A percentile compares a stretch with the other conserved stretches of the same genome.
phyloP scores from a whole-genome alignment of 2,888 invertebrate genomes.

The Melanophora roralis region DNA sequence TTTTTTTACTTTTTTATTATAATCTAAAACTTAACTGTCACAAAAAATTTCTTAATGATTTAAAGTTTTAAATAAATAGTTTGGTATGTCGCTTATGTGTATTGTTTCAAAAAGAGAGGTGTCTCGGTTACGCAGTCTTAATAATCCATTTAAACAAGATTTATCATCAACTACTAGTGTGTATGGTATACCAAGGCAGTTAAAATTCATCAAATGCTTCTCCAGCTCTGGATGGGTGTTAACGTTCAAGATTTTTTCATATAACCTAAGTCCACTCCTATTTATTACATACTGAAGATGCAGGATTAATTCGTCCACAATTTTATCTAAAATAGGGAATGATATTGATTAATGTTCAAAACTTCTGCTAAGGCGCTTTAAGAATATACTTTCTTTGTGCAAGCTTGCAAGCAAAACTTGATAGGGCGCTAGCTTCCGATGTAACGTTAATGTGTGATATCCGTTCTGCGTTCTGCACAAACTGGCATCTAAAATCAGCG shows the following conservation, averaged over 20 bases:
- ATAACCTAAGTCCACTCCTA: conserved; percentile 76
- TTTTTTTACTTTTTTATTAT: no score
- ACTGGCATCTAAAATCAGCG: conserved; percentile 78
- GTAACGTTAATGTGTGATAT: conserved; percentile 75
- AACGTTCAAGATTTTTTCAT: conserved; percentile 66
- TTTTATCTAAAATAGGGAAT: conserved; percentile 40
- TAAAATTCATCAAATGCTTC: conserved; percentile 47
- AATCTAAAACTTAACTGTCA: no score
- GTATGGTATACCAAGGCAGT: conserved; percentile 83
- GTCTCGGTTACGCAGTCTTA: conserved; percentile 82
- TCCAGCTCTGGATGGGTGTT: conserved; percentile 64
- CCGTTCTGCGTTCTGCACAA: conserved; percentile 76
- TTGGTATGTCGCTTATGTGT: conserved; percentile 82
- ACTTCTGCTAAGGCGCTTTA: background rate
- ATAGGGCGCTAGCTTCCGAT: conserved; percentile 86
- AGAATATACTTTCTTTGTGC: conserved; percentile 69
- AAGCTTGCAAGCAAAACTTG: conserved; percentile 83
- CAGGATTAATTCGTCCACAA: conserved; percentile 79
- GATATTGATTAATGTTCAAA: background rate
- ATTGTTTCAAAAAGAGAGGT: conserved; percentile 85
- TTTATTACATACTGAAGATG: conserved; percentile 80
- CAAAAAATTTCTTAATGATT: no score
- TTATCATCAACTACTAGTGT: conserved; percentile 83
- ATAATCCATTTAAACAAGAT: conserved; percentile 84
- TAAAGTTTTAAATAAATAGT: conserved; percentile 80